Percentiles rank a stretch among this genome's conserved stretches.
phyloP scores from a whole-genome alignment of 2,888 invertebrate genomes.

The Amphiduros pacificus region DNA sequence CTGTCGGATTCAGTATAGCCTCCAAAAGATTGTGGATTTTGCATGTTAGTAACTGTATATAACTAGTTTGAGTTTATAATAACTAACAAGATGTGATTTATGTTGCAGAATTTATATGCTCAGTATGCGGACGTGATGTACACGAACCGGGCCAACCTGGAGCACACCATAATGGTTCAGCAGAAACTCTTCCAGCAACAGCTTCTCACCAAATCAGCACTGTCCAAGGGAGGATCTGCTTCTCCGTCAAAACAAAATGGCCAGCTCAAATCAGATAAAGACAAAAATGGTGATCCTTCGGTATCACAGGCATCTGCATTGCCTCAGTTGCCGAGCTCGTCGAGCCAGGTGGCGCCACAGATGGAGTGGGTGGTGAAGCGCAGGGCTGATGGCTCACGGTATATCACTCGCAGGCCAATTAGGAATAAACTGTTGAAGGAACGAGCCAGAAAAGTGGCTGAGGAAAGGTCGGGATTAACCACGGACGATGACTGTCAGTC shows the following conservation, averaged over 20 bases:
- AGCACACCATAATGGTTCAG: slow-evolving; percentile 72
- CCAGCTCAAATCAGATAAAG: too few relatives aligned
- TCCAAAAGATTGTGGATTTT: too few relatives aligned
- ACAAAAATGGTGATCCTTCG: not conserved
- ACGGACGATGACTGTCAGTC: slow-evolving; percentile 80
- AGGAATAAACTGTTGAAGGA: slow-evolving; percentile 71
- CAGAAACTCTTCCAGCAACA: slow-evolving; percentile 65
- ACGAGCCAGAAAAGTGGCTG: slow-evolving; percentile 69
- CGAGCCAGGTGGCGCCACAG: not conserved
- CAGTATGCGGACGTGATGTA: slow-evolving; percentile 69
- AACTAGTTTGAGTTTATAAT: slow-evolving; percentile 36
- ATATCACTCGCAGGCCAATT: slow-evolving; percentile 74
- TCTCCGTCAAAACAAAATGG: too few relatives aligned
- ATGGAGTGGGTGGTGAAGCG: slow-evolving; percentile 76
- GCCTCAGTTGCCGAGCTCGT: not conserved
- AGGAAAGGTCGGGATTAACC: slow-evolving; percentile 71
- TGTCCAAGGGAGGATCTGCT: not conserved
- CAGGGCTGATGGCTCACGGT: slow-evolving; percentile 75
- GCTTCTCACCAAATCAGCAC: slow-evolving; percentile 29
- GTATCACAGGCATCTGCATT: not conserved
- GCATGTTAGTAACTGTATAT: too few relatives aligned
- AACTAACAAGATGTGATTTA: too few relatives aligned
- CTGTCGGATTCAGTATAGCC: too few relatives aligned
- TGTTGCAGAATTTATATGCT: slow-evolving; percentile 54
- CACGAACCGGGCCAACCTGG: slow-evolving; percentile 71